Evolutionary conservation across 37 sponge, comb jelly and placozoan species (phyloP).

Genomic region (Halichondria panicea): DNA sequence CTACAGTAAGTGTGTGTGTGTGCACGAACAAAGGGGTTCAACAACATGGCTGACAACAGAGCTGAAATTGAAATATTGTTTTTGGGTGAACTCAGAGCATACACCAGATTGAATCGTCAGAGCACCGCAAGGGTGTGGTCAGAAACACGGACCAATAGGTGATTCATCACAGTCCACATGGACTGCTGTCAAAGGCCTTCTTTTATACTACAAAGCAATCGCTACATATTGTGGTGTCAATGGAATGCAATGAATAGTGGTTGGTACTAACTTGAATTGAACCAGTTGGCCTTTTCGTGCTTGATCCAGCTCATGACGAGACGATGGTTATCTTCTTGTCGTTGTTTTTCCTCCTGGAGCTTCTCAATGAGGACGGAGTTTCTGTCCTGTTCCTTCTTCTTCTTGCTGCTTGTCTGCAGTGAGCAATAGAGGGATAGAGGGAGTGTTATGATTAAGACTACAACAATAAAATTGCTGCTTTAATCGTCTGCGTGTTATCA

Average conservation of each 20-base stretch:
- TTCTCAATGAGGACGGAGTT: slow-evolving; percentile 74
- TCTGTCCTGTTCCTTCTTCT: slow-evolving; percentile 93
- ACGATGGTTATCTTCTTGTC: slow-evolving; percentile 87
- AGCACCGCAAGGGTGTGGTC: neutral
- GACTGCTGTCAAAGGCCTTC: too few species aligned
- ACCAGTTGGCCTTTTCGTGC: slow-evolving; percentile 87
- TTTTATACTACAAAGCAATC: neutral
- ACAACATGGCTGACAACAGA: neutral
- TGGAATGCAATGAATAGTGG: neutral
- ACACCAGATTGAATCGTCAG: neutral
- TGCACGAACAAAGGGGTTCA: neutral
- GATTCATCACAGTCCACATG: slow-evolving; percentile 26
- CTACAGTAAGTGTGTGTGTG: slow-evolving; percentile 9
- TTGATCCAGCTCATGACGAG: slow-evolving; percentile 74
- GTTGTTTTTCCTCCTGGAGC: slow-evolving; percentile 83
- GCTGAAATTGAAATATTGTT: neutral
- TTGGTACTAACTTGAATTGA: slow-evolving; percentile 70
- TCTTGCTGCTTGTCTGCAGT: slow-evolving; percentile 80
- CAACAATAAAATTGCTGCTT: neutral
- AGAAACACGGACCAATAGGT: slow-evolving; percentile 57
- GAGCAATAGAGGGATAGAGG: neutral
- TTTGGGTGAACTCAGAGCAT: neutral
- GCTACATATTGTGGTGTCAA: neutral
- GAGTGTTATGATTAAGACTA: neutral
- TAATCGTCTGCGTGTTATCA: too few species aligned